Evolutionary conservation across 2,113 vertebrate species (phyloP).

Genomic region (Scatophagus argus): DNA sequence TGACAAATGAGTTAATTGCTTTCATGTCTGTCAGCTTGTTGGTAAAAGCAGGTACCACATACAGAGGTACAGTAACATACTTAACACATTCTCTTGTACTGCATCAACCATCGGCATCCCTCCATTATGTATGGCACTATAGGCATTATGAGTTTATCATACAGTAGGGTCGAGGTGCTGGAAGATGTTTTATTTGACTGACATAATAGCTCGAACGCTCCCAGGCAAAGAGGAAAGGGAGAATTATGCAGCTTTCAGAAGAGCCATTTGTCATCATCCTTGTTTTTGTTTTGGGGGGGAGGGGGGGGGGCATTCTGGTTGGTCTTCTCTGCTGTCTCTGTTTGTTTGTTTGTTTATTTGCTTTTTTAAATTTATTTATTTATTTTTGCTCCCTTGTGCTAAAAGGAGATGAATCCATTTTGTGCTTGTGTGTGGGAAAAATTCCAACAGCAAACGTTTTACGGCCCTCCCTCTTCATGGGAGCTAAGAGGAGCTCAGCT

Average conservation of each 20-base stretch:
- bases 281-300: too few relatives aligned
- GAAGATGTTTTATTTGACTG: constrained; percentile 65
- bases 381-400: constrained; percentile 35
- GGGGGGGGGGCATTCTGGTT: constrained; percentile 26
- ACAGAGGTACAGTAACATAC: background rate
- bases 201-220: constrained; percentile 54
- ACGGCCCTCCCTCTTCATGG: constrained; percentile 55
- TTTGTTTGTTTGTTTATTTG: constrained; percentile 58
- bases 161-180: constrained; percentile 54
- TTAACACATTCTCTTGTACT: constrained; percentile 18
- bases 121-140: constrained; percentile 52
- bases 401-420: constrained; percentile 71
- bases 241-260: constrained; percentile 63
- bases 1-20: constrained; percentile 39
- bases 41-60: constrained; percentile 8
- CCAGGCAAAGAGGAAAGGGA: constrained; percentile 48
- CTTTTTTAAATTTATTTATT: constrained; percentile 2
- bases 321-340: constrained; percentile 43
- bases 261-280: constrained; percentile 63
- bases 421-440: constrained; percentile 64
- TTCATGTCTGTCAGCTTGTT: constrained; percentile 7
- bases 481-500: constrained; percentile 64
- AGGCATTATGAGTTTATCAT: constrained; percentile 55
- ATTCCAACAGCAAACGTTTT: constrained; percentile 67
- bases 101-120: background rate